Percentiles rank a stretch among this genome's conserved stretches.
Evolutionary conservation across 2,797 vertebrate genomes (phyloP).

Genomic region (Eutrigla gurnardus): DNA sequence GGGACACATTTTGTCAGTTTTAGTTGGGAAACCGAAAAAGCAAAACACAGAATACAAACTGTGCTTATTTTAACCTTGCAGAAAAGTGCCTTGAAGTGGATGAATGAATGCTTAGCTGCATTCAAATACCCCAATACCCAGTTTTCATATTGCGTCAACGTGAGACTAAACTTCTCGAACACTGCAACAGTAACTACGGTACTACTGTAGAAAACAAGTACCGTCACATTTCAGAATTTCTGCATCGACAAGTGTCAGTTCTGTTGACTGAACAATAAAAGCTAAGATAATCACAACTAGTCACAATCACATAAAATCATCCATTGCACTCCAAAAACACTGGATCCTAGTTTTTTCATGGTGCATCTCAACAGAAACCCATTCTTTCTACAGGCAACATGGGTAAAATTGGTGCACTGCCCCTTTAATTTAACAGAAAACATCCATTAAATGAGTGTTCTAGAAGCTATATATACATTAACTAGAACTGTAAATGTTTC

Average conservation of each 20-base stretch:
- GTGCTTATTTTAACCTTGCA: slow-evolving; percentile 4
- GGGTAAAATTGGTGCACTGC: not conserved
- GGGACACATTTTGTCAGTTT: slow-evolving; percentile 29
- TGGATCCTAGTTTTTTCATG: slow-evolving; percentile 1
- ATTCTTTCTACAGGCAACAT: too few relatives aligned
- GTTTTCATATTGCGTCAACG: not conserved
- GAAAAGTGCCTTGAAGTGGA: not conserved
- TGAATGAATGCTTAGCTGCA: not conserved
- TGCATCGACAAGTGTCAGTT: too few relatives aligned
- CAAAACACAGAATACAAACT: slow-evolving; percentile 7
- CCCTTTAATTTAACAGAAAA: not conserved
- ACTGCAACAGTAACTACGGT: not conserved
- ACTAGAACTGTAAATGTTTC: not conserved
- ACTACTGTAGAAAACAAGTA: too few relatives aligned
- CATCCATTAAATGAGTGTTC: not conserved
- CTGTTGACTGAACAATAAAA: not conserved
- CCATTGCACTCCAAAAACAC: not conserved
- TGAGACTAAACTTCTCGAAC: not conserved
- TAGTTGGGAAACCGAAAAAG: slow-evolving; percentile 7
- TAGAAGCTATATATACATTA: not conserved
- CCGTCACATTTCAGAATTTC: too few relatives aligned
- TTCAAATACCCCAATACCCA: not conserved
- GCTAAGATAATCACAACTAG: not conserved
- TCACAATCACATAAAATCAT: not conserved
- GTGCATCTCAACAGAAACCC: not conserved